Evolutionary conservation across 2,888 invertebrate species (phyloP), one percentile per base, ranked within the genome.

Genomic region (Pinctada fucata): DNA sequence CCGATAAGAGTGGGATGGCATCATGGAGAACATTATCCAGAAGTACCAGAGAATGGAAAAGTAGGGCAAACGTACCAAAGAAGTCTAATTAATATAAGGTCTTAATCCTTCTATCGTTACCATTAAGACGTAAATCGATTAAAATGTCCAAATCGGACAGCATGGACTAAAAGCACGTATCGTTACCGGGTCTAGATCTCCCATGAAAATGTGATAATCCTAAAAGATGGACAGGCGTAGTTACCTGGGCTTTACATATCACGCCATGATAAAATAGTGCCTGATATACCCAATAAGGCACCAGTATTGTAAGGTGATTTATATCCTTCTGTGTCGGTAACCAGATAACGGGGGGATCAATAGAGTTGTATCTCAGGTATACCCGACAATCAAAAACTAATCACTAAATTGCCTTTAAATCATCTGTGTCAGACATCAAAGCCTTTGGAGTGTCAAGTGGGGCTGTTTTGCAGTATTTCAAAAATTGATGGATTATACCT

Each of bases 381-480:
- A 74, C 65, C 48, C 66, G 65, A 74, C 74, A 74, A 74, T 74
- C 74, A 74, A 66, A 72, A 70, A 31, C 63, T 80, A 75, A 80
- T 80, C 80, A 70, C 63, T 63, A 77, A 80, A 80, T 80, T 77
- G 80, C 77, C 77, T 80, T 72, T 77, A 78, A 80, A 80, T 78
- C 80, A 72, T 31, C 71, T 68, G 68, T 78, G 80, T 80, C 80
- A 75, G 75, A 80, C 80, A 68, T 80, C 80, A 80, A 80, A 80
- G 80, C 50, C 68, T 63, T 31, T 52, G 13, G 58, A 74, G 78
- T 73, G 78, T 78, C 73, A 73, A 78, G 69, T 73, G 64, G 65
- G 63, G 64, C 52, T 78, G 63, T 68, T 58, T 47, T 47, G 68
- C 63, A 47, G 58, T 75, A 75, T 52, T 69, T 51, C 52, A 74